phyloP scores from a whole-genome alignment of 2,113 vertebrate species.

The Varanus salvator region DNA sequence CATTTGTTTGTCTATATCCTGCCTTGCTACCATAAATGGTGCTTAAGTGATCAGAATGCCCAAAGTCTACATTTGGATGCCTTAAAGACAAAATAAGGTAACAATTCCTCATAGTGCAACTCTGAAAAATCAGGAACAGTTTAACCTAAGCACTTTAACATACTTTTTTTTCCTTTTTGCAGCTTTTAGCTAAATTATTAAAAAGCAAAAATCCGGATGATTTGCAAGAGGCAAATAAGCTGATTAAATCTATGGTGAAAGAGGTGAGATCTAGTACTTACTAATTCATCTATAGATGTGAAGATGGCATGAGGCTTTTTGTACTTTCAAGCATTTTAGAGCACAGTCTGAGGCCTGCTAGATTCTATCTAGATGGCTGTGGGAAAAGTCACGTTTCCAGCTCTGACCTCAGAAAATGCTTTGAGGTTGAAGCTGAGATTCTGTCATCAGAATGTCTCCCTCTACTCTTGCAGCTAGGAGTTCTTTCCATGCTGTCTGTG shows the following conservation, averaged over 20 bases:
- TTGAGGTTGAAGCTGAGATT: no score
- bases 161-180: slow-evolving; percentile 45
- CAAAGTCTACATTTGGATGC: neutral
- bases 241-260: slow-evolving; percentile 98
- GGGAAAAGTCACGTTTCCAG: no score
- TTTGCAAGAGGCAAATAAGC: slow-evolving; percentile 93
- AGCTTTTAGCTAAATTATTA: slow-evolving; percentile 90
- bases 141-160: neutral
- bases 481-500: no score
- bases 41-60: neutral
- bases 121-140: neutral
- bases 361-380: no score
- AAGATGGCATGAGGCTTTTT: slow-evolving; percentile 7
- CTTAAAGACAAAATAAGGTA: neutral
- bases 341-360: neutral
- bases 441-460: no score
- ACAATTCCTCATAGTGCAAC: neutral
- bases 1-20: no score
- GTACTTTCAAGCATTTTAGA: slow-evolving; percentile 12
- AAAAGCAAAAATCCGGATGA: slow-evolving; percentile 97
- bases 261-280: slow-evolving; percentile 83
- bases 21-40: neutral
- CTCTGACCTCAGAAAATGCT: no score
- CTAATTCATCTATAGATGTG: neutral
- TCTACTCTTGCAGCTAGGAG: no score